phyloP scores from a whole-genome alignment of 2,888 invertebrate genomes.

The Anthrax anthrax region DNA sequence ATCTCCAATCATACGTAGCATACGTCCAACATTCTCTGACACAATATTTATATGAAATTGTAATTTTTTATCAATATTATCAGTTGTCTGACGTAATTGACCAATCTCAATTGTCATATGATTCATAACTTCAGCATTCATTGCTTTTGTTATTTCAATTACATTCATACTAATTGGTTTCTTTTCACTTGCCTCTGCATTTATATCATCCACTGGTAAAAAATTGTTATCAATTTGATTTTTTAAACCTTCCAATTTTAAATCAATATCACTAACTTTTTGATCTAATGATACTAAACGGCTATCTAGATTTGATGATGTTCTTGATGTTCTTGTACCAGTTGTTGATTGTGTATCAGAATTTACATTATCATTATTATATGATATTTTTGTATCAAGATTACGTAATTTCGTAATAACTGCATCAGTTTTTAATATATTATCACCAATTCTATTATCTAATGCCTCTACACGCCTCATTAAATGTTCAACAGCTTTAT shows the following conservation, averaged over 20 bases:
- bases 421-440: conserved; percentile 71
- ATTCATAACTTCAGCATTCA: conserved; percentile 65
- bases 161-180: conserved; percentile 73
- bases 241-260: conserved; percentile 61
- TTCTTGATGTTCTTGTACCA: conserved; percentile 18
- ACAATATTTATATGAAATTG: conserved; percentile 75
- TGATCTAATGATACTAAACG: conserved; percentile 60
- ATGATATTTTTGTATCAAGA: conserved; percentile 61
- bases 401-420: conserved; percentile 63
- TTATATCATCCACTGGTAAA: conserved; percentile 60
- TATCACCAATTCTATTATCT: conserved; percentile 67
- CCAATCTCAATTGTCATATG: conserved; percentile 71
- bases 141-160: conserved; percentile 68
- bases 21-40: conserved; percentile 66
- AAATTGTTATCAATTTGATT: conserved; percentile 73
- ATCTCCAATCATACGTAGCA: conserved; percentile 63
- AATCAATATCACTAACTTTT: conserved; percentile 71
- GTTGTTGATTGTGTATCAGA: conserved; percentile 22
- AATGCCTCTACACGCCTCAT: conserved; percentile 73
- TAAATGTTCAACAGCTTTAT: conserved; percentile 74
- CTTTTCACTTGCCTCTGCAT: conserved; percentile 76
- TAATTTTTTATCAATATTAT: conserved; percentile 63
- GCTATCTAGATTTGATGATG: conserved; percentile 42
- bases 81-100: conserved; percentile 60
- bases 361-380: conserved; percentile 23